phyloP scores from a whole-genome alignment of 2,888 invertebrate genomes.

The Notodonta dromedarius region DNA sequence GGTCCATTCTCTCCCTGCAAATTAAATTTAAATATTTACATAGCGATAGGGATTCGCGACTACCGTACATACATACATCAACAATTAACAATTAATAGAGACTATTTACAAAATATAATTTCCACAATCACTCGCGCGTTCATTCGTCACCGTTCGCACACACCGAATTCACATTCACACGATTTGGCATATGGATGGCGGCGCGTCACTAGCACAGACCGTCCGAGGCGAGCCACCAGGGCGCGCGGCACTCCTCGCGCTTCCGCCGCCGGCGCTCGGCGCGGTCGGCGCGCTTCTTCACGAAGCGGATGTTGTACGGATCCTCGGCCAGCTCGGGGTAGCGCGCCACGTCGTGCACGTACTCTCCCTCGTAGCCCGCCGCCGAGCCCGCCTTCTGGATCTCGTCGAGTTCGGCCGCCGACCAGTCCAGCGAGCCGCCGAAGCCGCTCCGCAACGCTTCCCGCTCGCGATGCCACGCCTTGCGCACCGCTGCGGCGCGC shows the following conservation, averaged over 20 bases:
- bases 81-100: conserved; percentile 84
- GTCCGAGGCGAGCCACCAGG: conserved; percentile 80
- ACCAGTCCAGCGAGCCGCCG: conserved; percentile 93
- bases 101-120: conserved; percentile 83
- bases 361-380: conserved; percentile 94
- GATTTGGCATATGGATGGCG: conserved; percentile 83
- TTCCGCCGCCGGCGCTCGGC: conserved; percentile 89
- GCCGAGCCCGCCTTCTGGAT: conserved; percentile 93
- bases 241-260: conserved; percentile 81
- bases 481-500: conserved; percentile 92
- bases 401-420: conserved; percentile 94
- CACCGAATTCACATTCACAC: conserved; percentile 70
- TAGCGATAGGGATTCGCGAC: conserved; percentile 83
- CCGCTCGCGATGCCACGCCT: conserved; percentile 97
- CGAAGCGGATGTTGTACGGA: conserved; percentile 96
- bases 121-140: conserved; percentile 63
- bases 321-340: conserved; percentile 98
- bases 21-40: conserved; percentile 83
- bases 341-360: conserved; percentile 94
- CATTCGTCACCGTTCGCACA: conserved; percentile 70
- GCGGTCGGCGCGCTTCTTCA: conserved; percentile 90
- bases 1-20: conserved; percentile 84
- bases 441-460: conserved; percentile 92
- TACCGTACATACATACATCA: conserved; percentile 84
- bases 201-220: conserved; percentile 77